These are phyloP conservation scores for Zygothrica quintamaculata DNA, from an alignment of 2,888 invertebrate genomes.

Conservation along the genomic window DNA sequence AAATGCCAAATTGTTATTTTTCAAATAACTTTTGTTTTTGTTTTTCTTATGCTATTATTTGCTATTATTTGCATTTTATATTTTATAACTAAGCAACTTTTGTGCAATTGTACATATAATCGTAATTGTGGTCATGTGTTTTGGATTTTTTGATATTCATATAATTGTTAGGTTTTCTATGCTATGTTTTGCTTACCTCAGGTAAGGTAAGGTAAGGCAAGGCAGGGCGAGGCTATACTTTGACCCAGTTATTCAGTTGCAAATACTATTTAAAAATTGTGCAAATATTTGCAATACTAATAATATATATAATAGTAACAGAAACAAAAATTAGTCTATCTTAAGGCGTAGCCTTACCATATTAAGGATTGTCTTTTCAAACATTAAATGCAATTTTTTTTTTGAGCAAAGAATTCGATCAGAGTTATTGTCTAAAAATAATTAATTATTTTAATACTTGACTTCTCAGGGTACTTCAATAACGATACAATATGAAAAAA, in stretches of 20 bases:
- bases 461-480: conserved; percentile 18
- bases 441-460: conserved; percentile 30
- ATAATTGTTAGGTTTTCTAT: conserved; percentile 30
- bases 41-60: too few species aligned
- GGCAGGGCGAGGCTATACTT: conserved; percentile 55
- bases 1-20: conserved; percentile 59
- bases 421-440: conserved; percentile 44
- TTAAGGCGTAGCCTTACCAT: conserved; percentile 15
- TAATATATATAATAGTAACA: conserved; percentile 12
- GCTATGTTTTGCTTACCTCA: conserved; percentile 26
- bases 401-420: conserved; percentile 33
- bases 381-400: conserved; percentile 7
- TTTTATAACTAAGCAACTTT: conserved; percentile 58
- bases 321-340: conserved; percentile 25
- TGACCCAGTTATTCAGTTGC: conserved; percentile 64
- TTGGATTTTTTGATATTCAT: conserved; percentile 35
- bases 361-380: too few species aligned
- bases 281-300: conserved; percentile 62
- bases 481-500: conserved; percentile 38
- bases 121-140: conserved; percentile 34
- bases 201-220: conserved; percentile 22
- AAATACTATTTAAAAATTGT: conserved; percentile 41
- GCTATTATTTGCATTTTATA: too few species aligned
- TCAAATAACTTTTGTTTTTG: conserved; percentile 12
- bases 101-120: conserved; percentile 62